phyloP scores from a whole-genome alignment of 2,797 vertebrate species.

The Tarsius wallacei region DNA sequence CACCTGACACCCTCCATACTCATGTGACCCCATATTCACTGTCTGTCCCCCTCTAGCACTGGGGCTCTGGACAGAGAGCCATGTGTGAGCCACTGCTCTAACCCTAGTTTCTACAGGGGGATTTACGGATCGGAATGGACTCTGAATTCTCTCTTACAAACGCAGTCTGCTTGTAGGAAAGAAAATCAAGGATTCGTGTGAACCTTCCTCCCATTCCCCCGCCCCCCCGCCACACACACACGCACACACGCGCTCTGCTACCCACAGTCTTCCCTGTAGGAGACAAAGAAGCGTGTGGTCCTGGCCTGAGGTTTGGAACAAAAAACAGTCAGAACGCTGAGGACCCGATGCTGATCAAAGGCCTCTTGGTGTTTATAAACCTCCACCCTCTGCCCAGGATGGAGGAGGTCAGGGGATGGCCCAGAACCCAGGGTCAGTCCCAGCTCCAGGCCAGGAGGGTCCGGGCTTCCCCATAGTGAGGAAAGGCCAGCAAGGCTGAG shows the following conservation, averaged over 20 bases:
- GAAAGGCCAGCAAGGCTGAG: conserved; percentile 18
- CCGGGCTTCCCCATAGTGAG: neutral
- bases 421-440: neutral
- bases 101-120: neutral
- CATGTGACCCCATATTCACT: neutral
- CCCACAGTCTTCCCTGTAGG: conserved; percentile 68
- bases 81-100: neutral
- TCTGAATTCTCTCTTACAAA: neutral
- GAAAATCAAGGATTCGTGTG: neutral
- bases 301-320: conserved; percentile 80
- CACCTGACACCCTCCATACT: neutral
- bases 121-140: neutral
- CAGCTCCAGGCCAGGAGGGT: neutral
- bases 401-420: neutral
- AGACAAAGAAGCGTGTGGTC: conserved; percentile 2
- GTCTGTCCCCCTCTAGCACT: neutral
- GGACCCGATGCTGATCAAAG: conserved; percentile 77
- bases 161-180: neutral
- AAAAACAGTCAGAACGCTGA: conserved; percentile 77
- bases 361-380: conserved; percentile 50
- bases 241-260: neutral
- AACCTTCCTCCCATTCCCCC: neutral
- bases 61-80: neutral
- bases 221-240: no score
- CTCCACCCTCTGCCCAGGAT: neutral